Evolutionary conservation across 2,113 vertebrate genomes (phyloP), one percentile per base, ranked within the genome.

Genomic region (Centropristis striata): DNA sequence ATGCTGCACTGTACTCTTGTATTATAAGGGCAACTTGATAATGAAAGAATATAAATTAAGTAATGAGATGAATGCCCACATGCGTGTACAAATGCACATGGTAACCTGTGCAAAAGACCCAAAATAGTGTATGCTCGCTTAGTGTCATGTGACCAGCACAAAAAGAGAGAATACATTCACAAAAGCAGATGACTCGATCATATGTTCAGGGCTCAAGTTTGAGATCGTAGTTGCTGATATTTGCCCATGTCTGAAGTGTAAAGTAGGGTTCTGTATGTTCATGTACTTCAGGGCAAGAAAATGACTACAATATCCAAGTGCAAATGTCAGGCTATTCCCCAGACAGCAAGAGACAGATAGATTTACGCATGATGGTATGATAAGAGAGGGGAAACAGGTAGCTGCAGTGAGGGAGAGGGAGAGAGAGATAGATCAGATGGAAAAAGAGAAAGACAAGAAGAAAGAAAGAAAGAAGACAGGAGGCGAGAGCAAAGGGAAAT

Each of bases 321-420:
- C 74, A 92, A 91, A 94, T 93, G 91, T 88, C 89, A 93, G 67
- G 60, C 79, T 72, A 36, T 79, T 83, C 86, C 78, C 73, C 1
- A 1, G 75, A 75, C 84, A 66, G 47, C 8, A 14, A 66, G 55
- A 70, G 75, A 78, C 25, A 60, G 76, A 77, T 67, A 78, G 78
- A 84, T 90, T 83, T 82, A 88, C 15, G 8, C 71, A 80, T 78
- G 63, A 85, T 59, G 59, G 70, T 60, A 74, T 59, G 77, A 90
- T 85, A 85, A 67, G 51, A 83, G 50, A 90, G 47, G 53, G 47
- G 58, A 66, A 78, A 57, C 78, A 78, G 76, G 72, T 57, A 57
- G 46, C 61, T 13, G 25, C 47, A 78, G 41, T 11, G 25, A 65
- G 71, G 23, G 10, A 51, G 46, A 54, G 10, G 47, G 46, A 54